Evolutionary conservation across 2,888 invertebrate genomes (phyloP), one percentile per base, ranked within the genome.

Genomic region (Metalampra italica): DNA sequence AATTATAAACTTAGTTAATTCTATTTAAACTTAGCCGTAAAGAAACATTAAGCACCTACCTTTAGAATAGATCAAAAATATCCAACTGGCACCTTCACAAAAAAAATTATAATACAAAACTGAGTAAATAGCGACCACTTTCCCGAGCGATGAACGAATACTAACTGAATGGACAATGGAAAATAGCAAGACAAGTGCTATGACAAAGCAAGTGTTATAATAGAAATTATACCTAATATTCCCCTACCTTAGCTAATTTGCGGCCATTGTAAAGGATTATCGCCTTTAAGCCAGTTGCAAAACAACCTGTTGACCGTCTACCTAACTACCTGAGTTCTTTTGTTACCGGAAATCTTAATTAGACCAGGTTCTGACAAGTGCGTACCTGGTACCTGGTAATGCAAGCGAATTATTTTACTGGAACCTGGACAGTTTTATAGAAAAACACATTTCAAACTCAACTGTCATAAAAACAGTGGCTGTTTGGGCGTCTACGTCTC

Each of bases 111-210:
- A 3, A 22, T 22, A 5, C 5, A 22, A 22, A 22, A 22, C 22
- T 22, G 22, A 3, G 2, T 22, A n/a, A 22, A 22, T 22, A 29
- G 11, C 42, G 14, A 8, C 29, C 13, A 14, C 43, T 30, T 13
- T 12, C 12, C 43, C 14, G 14, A 32, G 43, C 44, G 52, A 53
- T 47, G 54, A 15, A 52, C 56, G 47, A 59, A 63, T 56, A 55
- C 56, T 52, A 52, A 73, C 69, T 73, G 61, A 60, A 15, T 30
- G 12, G 22, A 22, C 22, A n/a, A 36, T 32, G 7, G 32, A 45
- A 45, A 37, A 11, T 39, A 5, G 5, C 8, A 39, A 30, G 15
- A 29, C 44, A 38, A 34, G 29, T 40, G 41, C 41, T 50, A n/a
- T n/a, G n/a, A n/a, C n/a, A n/a, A n/a, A n/a, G n/a, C n/a, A n/a